A percentile compares a stretch with the other conserved stretches of the same genome.
phyloP scores from a whole-genome alignment of 2,888 invertebrate species.

The Microchrysa polita region DNA sequence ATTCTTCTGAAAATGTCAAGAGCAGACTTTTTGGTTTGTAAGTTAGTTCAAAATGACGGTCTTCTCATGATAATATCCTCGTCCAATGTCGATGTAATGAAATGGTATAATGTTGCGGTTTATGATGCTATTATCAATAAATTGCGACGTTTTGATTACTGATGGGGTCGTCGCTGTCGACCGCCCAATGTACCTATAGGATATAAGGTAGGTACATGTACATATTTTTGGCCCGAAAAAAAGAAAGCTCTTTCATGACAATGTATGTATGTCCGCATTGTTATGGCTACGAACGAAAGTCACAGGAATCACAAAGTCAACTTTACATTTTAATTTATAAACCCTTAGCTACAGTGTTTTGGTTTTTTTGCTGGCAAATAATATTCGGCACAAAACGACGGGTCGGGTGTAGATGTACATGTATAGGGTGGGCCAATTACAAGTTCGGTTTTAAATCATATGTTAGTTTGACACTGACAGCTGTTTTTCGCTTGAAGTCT shows the following conservation, averaged over 20 bases:
- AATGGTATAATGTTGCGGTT: neutral
- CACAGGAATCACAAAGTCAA: neutral
- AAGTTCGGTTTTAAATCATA: too few relatives aligned
- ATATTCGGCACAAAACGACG: too few relatives aligned
- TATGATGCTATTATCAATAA: constrained; percentile 30
- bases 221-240: too few relatives aligned
- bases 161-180: neutral
- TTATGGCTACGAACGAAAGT: neutral
- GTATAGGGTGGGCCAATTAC: too few relatives aligned
- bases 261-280: neutral
- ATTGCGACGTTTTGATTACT: constrained; percentile 36
- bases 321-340: constrained; percentile 14
- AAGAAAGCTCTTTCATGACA: constrained; percentile 7
- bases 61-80: constrained; percentile 7
- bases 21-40: neutral
- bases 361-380: too few relatives aligned
- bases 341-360: constrained; percentile 1
- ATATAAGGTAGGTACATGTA: too few relatives aligned
- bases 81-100: constrained; percentile 6
- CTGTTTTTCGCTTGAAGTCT: too few relatives aligned
- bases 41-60: neutral
- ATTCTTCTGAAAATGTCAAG: constrained; percentile 18
- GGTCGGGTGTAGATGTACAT: too few relatives aligned
- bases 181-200: too few relatives aligned
- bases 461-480: too few relatives aligned